Conservation (phyloP, 2,888 invertebrate species). For the Eupithecia vulgata region DNA sequence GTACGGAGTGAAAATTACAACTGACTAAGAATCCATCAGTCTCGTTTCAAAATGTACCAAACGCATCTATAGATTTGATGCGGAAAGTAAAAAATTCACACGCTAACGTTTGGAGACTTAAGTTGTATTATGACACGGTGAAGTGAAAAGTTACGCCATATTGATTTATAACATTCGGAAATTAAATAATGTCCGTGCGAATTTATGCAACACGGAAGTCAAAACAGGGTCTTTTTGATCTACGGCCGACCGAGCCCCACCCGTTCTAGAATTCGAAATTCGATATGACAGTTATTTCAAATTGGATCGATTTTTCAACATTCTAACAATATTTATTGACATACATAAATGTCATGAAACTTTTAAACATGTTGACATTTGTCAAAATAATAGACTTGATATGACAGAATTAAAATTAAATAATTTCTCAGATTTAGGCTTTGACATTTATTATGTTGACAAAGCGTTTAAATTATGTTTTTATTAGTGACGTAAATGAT, state of each 20-base stretch:
- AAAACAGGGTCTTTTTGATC: conserved; percentile 23
- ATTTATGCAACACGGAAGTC: conserved; percentile 38
- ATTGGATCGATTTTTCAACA: background rate
- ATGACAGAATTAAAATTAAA: background rate
- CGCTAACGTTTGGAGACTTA: conserved; percentile 9
- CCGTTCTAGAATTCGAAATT: conserved; percentile 3
- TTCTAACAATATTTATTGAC: background rate
- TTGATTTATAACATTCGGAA: conserved; percentile 35
- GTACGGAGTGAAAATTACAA: background rate
- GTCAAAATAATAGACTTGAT: background rate
- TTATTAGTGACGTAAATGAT: background rate
- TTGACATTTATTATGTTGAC: background rate
- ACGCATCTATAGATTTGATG: no score
- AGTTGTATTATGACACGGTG: conserved; percentile 5
- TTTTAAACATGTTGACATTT: background rate
- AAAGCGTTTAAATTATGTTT: background rate
- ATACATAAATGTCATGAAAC: background rate
- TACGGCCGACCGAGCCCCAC: background rate
- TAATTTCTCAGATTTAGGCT: background rate
- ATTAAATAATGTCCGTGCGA: conserved; percentile 33
- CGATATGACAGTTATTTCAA: background rate
- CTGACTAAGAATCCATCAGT: background rate
- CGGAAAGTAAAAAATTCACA: conserved; percentile 3
- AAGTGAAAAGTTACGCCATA: conserved; percentile 24
- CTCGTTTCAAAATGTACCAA: background rate